Conservation (phyloP, 2,888 invertebrate genomes). For the Chymomyza caudatula region DNA sequence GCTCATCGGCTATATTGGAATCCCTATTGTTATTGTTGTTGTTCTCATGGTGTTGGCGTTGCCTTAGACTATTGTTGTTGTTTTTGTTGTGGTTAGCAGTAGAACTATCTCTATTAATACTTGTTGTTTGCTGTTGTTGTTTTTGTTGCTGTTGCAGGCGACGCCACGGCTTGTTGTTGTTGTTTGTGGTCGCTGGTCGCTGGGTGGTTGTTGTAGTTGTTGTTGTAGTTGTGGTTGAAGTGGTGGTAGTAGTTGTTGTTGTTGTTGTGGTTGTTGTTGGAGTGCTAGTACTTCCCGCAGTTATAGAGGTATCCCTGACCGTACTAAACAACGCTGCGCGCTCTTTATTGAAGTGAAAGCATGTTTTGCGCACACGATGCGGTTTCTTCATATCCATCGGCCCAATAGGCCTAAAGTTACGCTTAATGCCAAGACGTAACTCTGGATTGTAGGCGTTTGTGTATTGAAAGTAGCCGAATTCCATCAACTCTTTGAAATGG, state of each 20-base stretch:
- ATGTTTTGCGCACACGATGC: conserved; percentile 57
- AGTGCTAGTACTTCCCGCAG: conserved; percentile 9
- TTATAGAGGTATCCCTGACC: conserved; percentile 1
- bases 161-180: conserved; percentile 37
- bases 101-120: conserved; percentile 66
- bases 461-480: conserved; percentile 68
- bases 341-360: conserved; percentile 66
- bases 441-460: conserved; percentile 66
- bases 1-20: conserved; percentile 30
- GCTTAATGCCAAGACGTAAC: conserved; percentile 72
- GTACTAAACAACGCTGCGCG: conserved; percentile 27
- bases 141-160: conserved; percentile 23
- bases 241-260: conserved; percentile 10
- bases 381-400: conserved; percentile 54
- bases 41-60: conserved; percentile 36
- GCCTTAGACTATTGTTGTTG: conserved; percentile 51
- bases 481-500: conserved; percentile 72
- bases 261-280: conserved; percentile 15
- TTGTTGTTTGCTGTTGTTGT: conserved; percentile 39
- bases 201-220: conserved; percentile 39
- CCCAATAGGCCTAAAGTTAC: conserved; percentile 67
- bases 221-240: conserved; percentile 28
- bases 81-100: conserved; percentile 29
- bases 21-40: conserved; percentile 26
- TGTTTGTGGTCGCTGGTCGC: conserved; percentile 41